Evolutionary conservation across 2,888 invertebrate genomes (phyloP), one percentile per base, ranked within the genome.

Genomic region (Polymixis flavicincta): DNA sequence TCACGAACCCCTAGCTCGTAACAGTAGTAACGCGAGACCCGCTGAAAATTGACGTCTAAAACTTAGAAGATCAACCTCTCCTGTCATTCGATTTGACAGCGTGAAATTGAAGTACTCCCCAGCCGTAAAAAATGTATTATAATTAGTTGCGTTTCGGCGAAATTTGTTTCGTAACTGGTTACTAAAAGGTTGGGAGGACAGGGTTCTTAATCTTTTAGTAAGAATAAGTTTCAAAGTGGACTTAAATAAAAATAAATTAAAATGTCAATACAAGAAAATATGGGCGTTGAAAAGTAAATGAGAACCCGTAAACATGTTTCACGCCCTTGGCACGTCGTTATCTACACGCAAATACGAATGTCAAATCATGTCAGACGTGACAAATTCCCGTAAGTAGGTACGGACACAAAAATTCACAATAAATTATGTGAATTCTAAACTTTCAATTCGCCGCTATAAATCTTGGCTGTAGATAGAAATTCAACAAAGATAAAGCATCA

Each of bases 71-170:
- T 90, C 88, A 82, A 89, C 85, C 83, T 82, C 84, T 86, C 82
- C 75, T 81, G 84, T 86, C 86, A 89, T 89, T 87, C 81, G 88
- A 89, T 88, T 89, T 87, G 92, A 92, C 92, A 89, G 90, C 92
- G 92, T 93, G 90, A 93, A 93, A 93, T 93, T 92, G 89, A 89
- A 90, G 83, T 87, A 85, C 79, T 80, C 76, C 69, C 71, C 48
- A 50, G 66, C 77, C 74, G 70, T 77, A 76, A 83, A 80, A 86
- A 77, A 80, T 71, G 66, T 77, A 76, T 79, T 78, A 86, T 87
- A 88, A 85, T 88, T 84, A 80, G 61, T 76, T 68, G 11, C 42
- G 65, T 71, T 63, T 74, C 73, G 42, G 22, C 60, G 68, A 80
- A 82, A 84, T 87, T 80, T 65, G 74, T 69, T 86, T 80, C 61